These are phyloP conservation scores for Sesamia nonagrioides DNA, from an alignment of 1,140 invertebrate genomes.

Conservation along the genomic window DNA sequence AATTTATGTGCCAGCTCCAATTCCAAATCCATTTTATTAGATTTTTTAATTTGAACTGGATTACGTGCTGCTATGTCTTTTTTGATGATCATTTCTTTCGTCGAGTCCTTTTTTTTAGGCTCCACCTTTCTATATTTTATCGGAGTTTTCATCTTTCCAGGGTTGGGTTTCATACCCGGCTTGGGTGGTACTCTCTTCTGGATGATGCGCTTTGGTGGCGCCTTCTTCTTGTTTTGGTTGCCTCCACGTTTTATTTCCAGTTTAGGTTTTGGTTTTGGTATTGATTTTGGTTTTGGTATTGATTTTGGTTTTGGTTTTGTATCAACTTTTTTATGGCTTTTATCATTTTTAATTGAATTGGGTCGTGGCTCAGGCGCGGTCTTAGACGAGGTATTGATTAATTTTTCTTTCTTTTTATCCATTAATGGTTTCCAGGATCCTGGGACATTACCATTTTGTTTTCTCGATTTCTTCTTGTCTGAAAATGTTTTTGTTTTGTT, in stretches of 20 bases:
- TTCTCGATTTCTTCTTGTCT: neutral
- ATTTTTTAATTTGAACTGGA: constrained; percentile 35
- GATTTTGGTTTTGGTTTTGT: neutral
- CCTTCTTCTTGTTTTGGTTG: neutral
- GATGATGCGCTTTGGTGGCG: neutral
- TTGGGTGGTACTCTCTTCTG: constrained; percentile 21
- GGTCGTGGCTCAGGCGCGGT: neutral
- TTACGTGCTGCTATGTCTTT: constrained; percentile 43
- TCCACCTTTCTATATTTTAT: constrained; percentile 48
- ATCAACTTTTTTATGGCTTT: neutral
- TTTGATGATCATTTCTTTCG: constrained; percentile 26
- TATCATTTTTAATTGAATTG: neutral
- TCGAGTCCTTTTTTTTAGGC: neutral
- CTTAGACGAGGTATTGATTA: neutral
- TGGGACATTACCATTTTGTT: neutral
- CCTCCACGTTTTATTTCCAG: neutral
- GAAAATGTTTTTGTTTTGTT: neutral
- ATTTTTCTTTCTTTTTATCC: neutral
- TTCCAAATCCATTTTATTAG: constrained; percentile 37
- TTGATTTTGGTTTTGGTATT: too few relatives aligned
- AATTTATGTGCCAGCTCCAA: constrained; percentile 54
- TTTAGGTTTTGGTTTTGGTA: neutral
- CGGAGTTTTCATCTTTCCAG: constrained; percentile 34
- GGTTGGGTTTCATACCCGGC: neutral
- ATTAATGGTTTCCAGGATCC: neutral